A percentile compares a stretch with the other conserved stretches of the same genome.
phyloP scores from a whole-genome alignment of 2,888 invertebrate genomes.

The Pseudococcus viburni region DNA sequence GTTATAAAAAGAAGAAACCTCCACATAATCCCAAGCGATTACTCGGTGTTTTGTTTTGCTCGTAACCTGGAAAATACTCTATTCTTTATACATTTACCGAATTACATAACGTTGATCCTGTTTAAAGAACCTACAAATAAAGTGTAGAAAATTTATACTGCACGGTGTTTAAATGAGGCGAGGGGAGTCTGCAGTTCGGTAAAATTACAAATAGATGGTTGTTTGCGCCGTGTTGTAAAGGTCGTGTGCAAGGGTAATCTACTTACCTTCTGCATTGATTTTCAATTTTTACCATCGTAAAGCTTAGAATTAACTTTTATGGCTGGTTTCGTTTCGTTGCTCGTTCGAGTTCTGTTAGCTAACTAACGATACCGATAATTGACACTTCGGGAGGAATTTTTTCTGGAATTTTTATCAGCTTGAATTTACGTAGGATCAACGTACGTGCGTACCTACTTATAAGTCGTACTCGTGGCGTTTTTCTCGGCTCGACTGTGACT shows the following conservation, averaged over 20 bases:
- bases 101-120: constrained; percentile 47
- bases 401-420: too few species aligned
- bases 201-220: constrained; percentile 39
- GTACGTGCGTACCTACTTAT: too few species aligned
- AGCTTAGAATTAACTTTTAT: constrained; percentile 42
- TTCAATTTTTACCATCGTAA: constrained; percentile 39
- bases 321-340: background rate
- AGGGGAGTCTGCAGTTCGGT: background rate
- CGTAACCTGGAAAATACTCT: constrained; percentile 26
- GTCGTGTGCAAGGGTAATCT: constrained; percentile 11
- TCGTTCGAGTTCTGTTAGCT: too few species aligned
- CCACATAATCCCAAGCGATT: constrained; percentile 30
- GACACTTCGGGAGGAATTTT: too few species aligned
- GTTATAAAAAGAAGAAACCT: constrained; percentile 45
- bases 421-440: too few species aligned
- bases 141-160: constrained; percentile 34
- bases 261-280: constrained; percentile 30
- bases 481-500: too few species aligned
- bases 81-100: constrained; percentile 44
- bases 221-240: background rate
- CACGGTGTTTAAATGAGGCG: background rate
- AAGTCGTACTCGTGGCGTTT: too few species aligned
- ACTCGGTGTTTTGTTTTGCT: constrained; percentile 38
- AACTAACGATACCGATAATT: too few species aligned
- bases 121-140: constrained; percentile 45